Evolutionary conservation across 2,113 vertebrate genomes (phyloP).

Genomic region (Carassius auratus): DNA sequence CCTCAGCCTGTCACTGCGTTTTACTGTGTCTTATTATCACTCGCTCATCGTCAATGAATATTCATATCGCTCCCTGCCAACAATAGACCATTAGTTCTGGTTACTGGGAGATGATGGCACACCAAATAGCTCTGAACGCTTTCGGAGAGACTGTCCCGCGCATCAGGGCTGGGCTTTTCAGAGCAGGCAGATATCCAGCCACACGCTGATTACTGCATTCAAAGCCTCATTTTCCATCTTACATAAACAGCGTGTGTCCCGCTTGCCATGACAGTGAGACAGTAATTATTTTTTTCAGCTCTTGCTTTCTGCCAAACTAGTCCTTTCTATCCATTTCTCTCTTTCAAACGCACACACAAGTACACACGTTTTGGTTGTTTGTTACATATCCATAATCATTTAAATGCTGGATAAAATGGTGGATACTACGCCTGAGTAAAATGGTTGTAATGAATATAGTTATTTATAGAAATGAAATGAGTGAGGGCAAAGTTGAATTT

Average conservation of each 20-base stretch:
- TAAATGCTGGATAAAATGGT: too few relatives aligned
- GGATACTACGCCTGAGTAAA: too few relatives aligned
- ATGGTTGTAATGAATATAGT: too few relatives aligned
- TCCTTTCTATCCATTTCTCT: constrained; percentile 16
- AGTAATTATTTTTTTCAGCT: constrained; percentile 43
- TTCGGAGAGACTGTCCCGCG: constrained; percentile 39
- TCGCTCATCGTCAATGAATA: constrained; percentile 56
- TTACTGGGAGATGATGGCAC: constrained; percentile 52
- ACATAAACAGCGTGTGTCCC: constrained; percentile 57
- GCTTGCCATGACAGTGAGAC: constrained; percentile 41
- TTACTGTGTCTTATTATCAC: constrained; percentile 45
- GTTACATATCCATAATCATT: background rate
- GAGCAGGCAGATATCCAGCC: constrained; percentile 54
- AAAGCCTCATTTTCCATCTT: constrained; percentile 59
- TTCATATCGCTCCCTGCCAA: constrained; percentile 57
- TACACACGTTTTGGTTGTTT: background rate
- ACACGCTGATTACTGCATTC: constrained; percentile 60
- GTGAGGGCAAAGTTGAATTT: too few relatives aligned
- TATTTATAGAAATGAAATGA: too few relatives aligned
- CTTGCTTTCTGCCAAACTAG: constrained; percentile 33
- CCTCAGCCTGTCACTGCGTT: constrained; percentile 17
- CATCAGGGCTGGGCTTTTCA: constrained; percentile 45
- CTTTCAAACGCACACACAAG: background rate
- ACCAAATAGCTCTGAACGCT: constrained; percentile 51
- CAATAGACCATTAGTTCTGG: constrained; percentile 60